Percentiles rank a stretch among this genome's conserved stretches.
Evolutionary conservation across 2,113 vertebrate genomes (phyloP).

Genomic region (Ammodytes dubius): DNA sequence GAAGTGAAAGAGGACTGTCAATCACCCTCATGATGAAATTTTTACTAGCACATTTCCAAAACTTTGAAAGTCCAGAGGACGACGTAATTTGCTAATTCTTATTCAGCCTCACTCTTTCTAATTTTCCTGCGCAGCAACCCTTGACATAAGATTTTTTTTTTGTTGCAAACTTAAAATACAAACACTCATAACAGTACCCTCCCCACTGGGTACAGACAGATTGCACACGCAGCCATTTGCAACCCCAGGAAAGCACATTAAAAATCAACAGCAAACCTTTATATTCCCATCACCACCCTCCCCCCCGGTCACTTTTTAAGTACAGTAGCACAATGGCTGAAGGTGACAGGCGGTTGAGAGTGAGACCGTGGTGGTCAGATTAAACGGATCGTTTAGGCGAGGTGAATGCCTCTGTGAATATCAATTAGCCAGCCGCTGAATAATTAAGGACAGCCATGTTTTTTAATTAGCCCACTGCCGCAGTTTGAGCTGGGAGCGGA

Average conservation of each 20-base stretch:
- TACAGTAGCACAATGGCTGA: slow-evolving; percentile 66
- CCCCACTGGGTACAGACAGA: neutral
- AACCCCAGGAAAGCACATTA: slow-evolving; percentile 25
- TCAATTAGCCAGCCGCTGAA: slow-evolving; percentile 85
- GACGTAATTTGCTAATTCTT: slow-evolving; percentile 8
- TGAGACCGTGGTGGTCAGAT: slow-evolving; percentile 77
- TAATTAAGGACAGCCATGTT: slow-evolving; percentile 85
- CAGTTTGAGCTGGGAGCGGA: slow-evolving; percentile 70
- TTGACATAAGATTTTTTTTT: slow-evolving; percentile 7
- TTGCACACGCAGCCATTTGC: neutral
- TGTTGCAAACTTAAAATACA: slow-evolving; percentile 10
- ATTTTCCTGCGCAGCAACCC: slow-evolving; percentile 49
- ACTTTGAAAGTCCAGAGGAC: neutral
- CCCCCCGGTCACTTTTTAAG: slow-evolving; percentile 40
- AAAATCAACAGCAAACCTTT: slow-evolving; percentile 47
- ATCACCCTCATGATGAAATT: neutral
- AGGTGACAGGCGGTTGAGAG: slow-evolving; percentile 70
- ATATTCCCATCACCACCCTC: neutral
- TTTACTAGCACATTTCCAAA: slow-evolving; percentile 1
- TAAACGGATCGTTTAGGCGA: slow-evolving; percentile 83
- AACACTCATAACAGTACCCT: slow-evolving; percentile 6
- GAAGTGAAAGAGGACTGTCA: neutral
- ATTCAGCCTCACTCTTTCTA: slow-evolving; percentile 9
- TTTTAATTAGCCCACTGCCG: slow-evolving; percentile 84
- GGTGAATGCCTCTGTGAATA: slow-evolving; percentile 83